Conservation (phyloP, 1,140 invertebrate species). For the Druon quercuslanigerum region DNA sequence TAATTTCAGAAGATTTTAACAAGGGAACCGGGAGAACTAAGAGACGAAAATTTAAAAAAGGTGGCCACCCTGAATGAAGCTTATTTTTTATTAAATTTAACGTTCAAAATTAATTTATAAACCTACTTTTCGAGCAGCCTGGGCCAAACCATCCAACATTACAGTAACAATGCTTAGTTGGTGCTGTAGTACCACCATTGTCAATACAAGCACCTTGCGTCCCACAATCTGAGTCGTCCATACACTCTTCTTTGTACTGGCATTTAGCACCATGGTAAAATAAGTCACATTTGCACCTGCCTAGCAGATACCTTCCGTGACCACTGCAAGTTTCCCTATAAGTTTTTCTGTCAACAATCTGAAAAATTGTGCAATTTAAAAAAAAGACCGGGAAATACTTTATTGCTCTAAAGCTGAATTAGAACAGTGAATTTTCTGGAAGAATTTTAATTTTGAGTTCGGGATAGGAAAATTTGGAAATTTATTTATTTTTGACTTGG, state of each 20-base stretch:
- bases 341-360: conserved; percentile 77
- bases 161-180: conserved; percentile 92
- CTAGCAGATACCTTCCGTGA: conserved; percentile 85
- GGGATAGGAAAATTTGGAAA: no score
- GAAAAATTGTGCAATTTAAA: conserved; percentile 3
- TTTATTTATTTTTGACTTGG: no score
- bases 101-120: not conserved
- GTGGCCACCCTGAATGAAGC: no score
- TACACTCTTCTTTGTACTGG: conserved; percentile 91
- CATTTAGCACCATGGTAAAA: conserved; percentile 88
- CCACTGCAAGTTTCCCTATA: conserved; percentile 89
- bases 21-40: no score
- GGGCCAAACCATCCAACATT: conserved; percentile 89
- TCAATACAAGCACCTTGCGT: conserved; percentile 89
- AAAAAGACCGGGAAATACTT: no score
- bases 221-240: conserved; percentile 88
- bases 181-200: conserved; percentile 85
- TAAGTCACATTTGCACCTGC: conserved; percentile 88
- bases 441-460: no score
- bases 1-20: no score
- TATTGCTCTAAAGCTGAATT: no score
- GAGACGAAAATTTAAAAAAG: no score
- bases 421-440: no score
- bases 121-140: conserved; percentile 86
- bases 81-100: not conserved